Evolutionary conservation across 1,140 invertebrate species (phyloP), one percentile per base, ranked within the genome.

Genomic region (Oreohelix idahoensis): DNA sequence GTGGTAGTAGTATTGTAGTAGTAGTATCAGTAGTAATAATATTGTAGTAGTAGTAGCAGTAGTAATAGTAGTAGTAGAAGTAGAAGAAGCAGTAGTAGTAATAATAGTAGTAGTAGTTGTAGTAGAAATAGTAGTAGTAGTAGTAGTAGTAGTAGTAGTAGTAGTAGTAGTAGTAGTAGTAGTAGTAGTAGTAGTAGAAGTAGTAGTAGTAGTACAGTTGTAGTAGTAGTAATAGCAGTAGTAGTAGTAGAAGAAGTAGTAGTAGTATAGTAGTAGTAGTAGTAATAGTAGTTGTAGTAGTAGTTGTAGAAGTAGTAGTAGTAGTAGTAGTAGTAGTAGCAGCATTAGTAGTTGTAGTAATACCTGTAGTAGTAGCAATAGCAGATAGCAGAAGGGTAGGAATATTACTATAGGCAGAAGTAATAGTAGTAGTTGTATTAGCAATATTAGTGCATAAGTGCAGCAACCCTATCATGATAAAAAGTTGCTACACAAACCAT

Each of bases 141-240:
- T n/a, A 58, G 53, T 58, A 58, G 53, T 58, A 58, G 53, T 58
- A 58, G 53, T 58, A 58, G 53, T 58, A 58, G 53, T 58, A 58
- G 53, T n/a, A 58, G 53, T 58, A 58, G 53, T 58, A 58, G 53
- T 58, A 58, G 53, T 58, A 58, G 53, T 58, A 58, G 53, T 58
- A 58, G 53, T 58, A 58, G 53, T 58, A 58, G 53, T 58, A 58
- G 53, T 58, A 58, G 53, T 58, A 58, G 53, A 23, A 58, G 53
- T 58, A 58, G 53, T n/a, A 58, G n/a, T n/a, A n/a, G n/a, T n/a
- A n/a, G n/a, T n/a, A n/a, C n/a, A n/a, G n/a, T n/a, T n/a, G n/a
- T n/a, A n/a, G n/a, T n/a, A n/a, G n/a, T n/a, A n/a, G n/a, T n/a
- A n/a, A n/a, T n/a, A n/a, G n/a, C n/a, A n/a, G n/a, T n/a, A n/a